Evolutionary conservation across 2,113 vertebrate species (phyloP).

Genomic region (Apaloderma vittatum): DNA sequence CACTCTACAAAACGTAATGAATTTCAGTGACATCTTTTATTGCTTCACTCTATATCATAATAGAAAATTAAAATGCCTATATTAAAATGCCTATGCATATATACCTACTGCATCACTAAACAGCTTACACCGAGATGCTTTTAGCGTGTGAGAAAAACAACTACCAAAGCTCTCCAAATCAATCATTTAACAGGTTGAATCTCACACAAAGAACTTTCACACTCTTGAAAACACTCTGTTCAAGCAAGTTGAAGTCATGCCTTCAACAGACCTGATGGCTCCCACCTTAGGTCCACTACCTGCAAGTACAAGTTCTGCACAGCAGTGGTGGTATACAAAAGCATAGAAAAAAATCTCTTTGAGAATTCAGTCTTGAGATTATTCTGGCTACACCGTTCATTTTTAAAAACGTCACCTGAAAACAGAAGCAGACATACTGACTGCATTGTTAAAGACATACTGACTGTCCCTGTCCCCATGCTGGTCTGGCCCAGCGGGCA

Average conservation of each 20-base stretch:
- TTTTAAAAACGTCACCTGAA: not conserved
- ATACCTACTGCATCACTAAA: not conserved
- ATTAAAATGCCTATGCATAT: no score
- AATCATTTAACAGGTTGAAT: not conserved
- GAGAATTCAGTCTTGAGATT: not conserved
- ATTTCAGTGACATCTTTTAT: not conserved
- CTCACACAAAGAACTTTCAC: not conserved
- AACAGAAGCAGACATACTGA: not conserved
- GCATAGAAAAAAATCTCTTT: not conserved
- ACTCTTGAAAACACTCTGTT: not conserved
- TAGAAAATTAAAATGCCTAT: not conserved
- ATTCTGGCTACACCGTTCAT: not conserved
- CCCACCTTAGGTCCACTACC: not conserved
- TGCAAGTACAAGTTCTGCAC: not conserved
- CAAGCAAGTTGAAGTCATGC: not conserved
- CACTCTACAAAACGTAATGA: not conserved
- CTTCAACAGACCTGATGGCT: not conserved
- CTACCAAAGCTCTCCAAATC: not conserved
- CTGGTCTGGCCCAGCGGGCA: not conserved
- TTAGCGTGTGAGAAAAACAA: accelerated
- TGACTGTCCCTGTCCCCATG: not conserved
- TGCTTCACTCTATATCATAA: not conserved
- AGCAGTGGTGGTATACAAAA: not conserved
- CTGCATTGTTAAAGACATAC: not conserved
- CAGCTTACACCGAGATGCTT: not conserved